Base-by-base conservation (phyloP, 1,140 invertebrate genomes). In the Phymorhynchus buccinoides region DNA sequence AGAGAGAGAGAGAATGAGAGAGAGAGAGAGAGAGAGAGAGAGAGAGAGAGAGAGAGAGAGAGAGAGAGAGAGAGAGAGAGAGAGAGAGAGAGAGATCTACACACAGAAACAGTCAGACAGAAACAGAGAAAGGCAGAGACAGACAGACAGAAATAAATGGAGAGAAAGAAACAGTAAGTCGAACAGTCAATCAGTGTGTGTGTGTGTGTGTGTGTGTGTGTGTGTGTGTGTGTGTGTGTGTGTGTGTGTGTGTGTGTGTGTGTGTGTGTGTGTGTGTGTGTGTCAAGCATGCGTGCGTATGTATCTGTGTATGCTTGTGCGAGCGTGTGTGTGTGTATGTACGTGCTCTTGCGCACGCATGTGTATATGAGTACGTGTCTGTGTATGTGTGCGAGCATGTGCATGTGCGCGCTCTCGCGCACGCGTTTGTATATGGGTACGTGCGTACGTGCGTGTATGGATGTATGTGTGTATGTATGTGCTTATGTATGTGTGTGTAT, bases 311-410 rank as follows among this genome's bases (percentile, higher is more conserved):
- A n/a, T n/a, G n/a, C n/a, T n/a, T n/a, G n/a, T n/a, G n/a, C n/a
- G n/a, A n/a, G n/a, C n/a, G 71, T 75, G 71, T 75, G 71, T 75
- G 71, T 75, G 71, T 75, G 71, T 75, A 41, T 7, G 32, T 7
- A 30, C 30, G 32, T 75, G 32, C 27, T 16, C 37, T 16, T 35
- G 16, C 37, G 16, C 30, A 30, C 37, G 16, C 30, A 7, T 35
- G 16, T 37, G 16, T 75, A 30, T 30, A 35, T 18, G 71, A 12
- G 32, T 16, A 7, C 7, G 32, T 35, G 16, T 75, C 7, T 75
- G 16, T 75, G 71, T 35, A 30, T 35, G 71, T 75, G 71, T 75
- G 16, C 7, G 32, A n/a, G 16, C 7, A 6, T 75, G 16, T 75
- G 9, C 71, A 75, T 41, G 37, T 35, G 32, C 44, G 6, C 44